A percentile compares a stretch with the other conserved stretches of the same genome.
phyloP scores from a whole-genome alignment of 2,888 invertebrate species.

The Amphipyra berbera region DNA sequence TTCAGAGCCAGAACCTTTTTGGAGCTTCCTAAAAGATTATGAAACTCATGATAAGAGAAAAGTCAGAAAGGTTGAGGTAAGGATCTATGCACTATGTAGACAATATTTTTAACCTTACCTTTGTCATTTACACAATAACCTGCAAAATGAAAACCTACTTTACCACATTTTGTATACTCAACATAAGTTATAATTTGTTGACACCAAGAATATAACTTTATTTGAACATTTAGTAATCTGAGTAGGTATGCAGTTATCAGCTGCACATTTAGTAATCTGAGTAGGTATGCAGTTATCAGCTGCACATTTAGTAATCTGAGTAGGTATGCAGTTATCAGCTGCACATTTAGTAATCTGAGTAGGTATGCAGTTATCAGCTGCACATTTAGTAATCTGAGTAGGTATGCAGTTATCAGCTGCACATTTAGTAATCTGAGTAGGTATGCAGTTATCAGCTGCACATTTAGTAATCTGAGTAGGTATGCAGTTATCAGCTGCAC shows the following conservation, averaged over 20 bases:
- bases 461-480: conserved; percentile 4
- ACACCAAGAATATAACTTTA: neutral
- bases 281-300: conserved; percentile 27
- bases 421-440: too few species aligned
- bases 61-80: conserved; percentile 82
- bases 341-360: neutral
- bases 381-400: too few species aligned
- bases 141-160: conserved; percentile 5
- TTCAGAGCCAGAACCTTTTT: conserved; percentile 74
- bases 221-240: too few species aligned
- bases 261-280: neutral
- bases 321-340: conserved; percentile 29
- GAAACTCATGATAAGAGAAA: conserved; percentile 81
- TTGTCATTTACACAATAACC: conserved; percentile 39
- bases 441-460: too few species aligned
- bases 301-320: neutral
- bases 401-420: too few species aligned
- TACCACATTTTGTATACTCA: conserved; percentile 5
- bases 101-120: conserved; percentile 24
- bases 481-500: conserved; percentile 29
- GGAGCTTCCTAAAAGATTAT: conserved; percentile 80
- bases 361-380: too few species aligned
- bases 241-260: too few species aligned
- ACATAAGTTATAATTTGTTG: conserved; percentile 1
- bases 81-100: conserved; percentile 27